Evolutionary conservation across 2,888 invertebrate species (phyloP), one percentile per base, ranked within the genome.

Genomic region (Dorcus parallelipipedus): DNA sequence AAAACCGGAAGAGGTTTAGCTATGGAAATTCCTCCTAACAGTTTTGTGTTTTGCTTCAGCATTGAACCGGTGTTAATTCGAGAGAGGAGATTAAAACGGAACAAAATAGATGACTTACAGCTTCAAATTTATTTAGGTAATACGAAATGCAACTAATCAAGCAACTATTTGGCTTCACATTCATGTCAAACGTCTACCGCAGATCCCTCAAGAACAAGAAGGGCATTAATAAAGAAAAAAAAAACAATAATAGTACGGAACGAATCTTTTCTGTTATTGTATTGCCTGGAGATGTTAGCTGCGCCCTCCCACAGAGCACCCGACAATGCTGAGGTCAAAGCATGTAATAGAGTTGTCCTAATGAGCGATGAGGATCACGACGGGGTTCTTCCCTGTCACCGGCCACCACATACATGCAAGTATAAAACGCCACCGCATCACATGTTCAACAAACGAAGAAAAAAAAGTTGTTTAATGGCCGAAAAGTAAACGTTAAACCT

Each of bases 291-390:
- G 56, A 56, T 50, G 56, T 56, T 51, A 51, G 50, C 39, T 49
- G 56, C 51, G 62, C 61, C 59, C 54, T 62, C 73, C 71, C 65
- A 67, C 67, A 40, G 73, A 42, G 69, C 49, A 5, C 26, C 65
- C 64, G 67, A 72, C 71, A 70, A 72, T 70, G 70, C 64, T 62
- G 66, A 67, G 70, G 69, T 71, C 70, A 69, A 64, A 63, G 63
- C 69, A 64, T 70, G 71, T 72, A 73, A 73, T 71, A 70, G 73
- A 73, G 72, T 72, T 71, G 72, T 72, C 66, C 72, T 73, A 73
- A 73, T 73, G 72, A 73, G 68, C 70, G 71, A 72, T 72, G 70
- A 65, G 66, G 64, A 62, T 52, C 69, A 33, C 59, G 64, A 57
- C 68, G 71, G 64, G 66, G 71, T 63, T 58, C 56, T 63, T 60